These are phyloP conservation scores for Kryptolebias marmoratus DNA, from an alignment of 2,113 vertebrate species.

Conservation along the genomic window DNA sequence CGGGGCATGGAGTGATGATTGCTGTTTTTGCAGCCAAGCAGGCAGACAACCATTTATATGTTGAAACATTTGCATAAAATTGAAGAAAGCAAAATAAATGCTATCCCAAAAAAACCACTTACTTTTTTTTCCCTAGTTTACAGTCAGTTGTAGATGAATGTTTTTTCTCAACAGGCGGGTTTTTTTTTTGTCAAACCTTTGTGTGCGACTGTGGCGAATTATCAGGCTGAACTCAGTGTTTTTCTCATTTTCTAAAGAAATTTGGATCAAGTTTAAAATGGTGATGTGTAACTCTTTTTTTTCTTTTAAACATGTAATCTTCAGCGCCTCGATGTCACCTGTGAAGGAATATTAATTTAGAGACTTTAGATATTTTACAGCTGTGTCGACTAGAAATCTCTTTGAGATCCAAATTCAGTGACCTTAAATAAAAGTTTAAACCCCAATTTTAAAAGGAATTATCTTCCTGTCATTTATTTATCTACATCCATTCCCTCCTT, in stretches of 20 bases:
- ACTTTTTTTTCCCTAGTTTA: not conserved
- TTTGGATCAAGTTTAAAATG: not conserved
- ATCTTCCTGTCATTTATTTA: too few species aligned
- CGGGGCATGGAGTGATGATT: slow-evolving; percentile 61
- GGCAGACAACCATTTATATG: slow-evolving; percentile 54
- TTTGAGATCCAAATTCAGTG: too few species aligned
- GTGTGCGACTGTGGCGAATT: not conserved
- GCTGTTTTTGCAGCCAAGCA: slow-evolving; percentile 51
- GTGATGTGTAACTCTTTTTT: too few species aligned
- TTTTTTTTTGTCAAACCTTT: not conserved
- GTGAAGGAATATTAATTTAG: too few species aligned
- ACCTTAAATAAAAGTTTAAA: too few species aligned
- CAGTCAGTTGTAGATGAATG: not conserved
- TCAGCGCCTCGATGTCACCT: too few species aligned
- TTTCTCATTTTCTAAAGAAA: not conserved
- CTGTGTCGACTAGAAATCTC: too few species aligned
- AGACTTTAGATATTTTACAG: too few species aligned
- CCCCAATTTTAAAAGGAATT: too few species aligned
- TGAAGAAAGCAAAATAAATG: slow-evolving; percentile 42
- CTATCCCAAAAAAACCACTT: not conserved
- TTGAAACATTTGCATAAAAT: slow-evolving; percentile 58
- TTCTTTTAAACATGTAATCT: too few species aligned
- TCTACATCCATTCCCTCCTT: too few species aligned
- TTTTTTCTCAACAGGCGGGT: not conserved
- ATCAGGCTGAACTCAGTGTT: not conserved